Evolutionary conservation across 1,140 invertebrate species (phyloP).

Genomic region (Aleiodes sp.): DNA sequence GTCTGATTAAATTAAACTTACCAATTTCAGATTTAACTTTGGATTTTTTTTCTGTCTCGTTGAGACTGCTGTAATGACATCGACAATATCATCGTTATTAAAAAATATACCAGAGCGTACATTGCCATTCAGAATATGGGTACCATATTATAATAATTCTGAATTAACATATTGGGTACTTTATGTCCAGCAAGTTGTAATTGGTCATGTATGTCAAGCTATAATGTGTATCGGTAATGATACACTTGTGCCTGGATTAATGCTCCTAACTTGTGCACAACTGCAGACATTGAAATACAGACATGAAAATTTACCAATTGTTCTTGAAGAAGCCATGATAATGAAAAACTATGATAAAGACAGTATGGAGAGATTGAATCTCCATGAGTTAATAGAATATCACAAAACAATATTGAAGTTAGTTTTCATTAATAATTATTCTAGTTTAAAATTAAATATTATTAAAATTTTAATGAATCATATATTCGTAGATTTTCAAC

Average conservation of each 20-base stretch:
- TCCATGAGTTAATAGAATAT: not conserved
- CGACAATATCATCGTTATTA: not conserved
- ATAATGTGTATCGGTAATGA: not conserved
- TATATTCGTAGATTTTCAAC: not conserved
- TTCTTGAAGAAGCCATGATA: not conserved
- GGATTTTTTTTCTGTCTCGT: not conserved
- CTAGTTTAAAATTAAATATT: not conserved
- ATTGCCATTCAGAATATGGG: constrained; percentile 1
- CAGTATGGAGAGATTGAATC: not conserved
- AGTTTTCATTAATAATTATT: not conserved
- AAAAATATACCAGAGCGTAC: constrained; percentile 1
- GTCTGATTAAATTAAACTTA: not conserved
- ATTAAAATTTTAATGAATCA: not conserved
- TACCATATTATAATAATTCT: not conserved
- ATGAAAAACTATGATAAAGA: not conserved
- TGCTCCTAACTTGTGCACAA: constrained; percentile 4
- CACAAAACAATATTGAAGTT: not conserved
- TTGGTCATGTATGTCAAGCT: not conserved
- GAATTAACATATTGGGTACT: not conserved
- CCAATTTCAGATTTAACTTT: not conserved
- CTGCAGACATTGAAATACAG: not conserved
- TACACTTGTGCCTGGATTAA: not conserved
- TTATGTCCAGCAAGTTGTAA: not conserved
- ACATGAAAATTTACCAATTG: not conserved
- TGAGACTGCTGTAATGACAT: not conserved